Base-by-base conservation (phyloP, 2,888 invertebrate species). In the Adineta ricciae region DNA sequence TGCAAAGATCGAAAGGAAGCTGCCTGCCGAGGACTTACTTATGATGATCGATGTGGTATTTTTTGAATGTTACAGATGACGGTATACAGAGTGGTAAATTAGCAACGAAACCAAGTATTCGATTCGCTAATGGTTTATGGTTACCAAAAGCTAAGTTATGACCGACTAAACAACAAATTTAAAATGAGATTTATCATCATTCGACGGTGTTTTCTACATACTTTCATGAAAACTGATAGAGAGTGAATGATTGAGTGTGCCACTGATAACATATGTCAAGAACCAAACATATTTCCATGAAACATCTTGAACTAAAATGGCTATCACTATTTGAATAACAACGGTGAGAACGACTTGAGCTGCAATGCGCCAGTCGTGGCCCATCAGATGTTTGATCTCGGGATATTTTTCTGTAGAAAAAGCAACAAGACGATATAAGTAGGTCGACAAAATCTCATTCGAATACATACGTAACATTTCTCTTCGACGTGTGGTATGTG, bases 141-240 rank as follows among this genome's bases (percentile, higher is more conserved):
- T 90, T 90, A 1, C 90, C 90, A 86, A 89, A 90, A 0, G 90
- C 90, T 82, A 90, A 87, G 85, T 90, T 90, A 87, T 90, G 90
- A 8, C 78, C 78, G 41, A 78, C 78, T 78, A 78, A 64, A 64
- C n/a, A 27, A 4, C 8, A 14, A 11, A 27, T 16, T 27, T 52
- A 1, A 52, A 21, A 5, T 52, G 2, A 21, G 19, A 11, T 24
- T 5, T 21, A 11, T 1, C 24, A 8, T 52, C 21, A 54, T 21
- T 64, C 16, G 2, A 4, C 3, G 2, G 0, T 7, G 16, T 2
- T 32, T 73, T 27, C 32, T 64, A 32, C 32, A 41, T 78, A 78
- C 78, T 89, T 87, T 90, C 90, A 86, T 90, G 90, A 72, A 90
- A 89, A 72, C 90, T 90, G 84, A 89, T 89, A 5, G 89, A 90